Base-by-base conservation (phyloP, 2,113 vertebrate genomes). In the Hippocampus comes region DNA sequence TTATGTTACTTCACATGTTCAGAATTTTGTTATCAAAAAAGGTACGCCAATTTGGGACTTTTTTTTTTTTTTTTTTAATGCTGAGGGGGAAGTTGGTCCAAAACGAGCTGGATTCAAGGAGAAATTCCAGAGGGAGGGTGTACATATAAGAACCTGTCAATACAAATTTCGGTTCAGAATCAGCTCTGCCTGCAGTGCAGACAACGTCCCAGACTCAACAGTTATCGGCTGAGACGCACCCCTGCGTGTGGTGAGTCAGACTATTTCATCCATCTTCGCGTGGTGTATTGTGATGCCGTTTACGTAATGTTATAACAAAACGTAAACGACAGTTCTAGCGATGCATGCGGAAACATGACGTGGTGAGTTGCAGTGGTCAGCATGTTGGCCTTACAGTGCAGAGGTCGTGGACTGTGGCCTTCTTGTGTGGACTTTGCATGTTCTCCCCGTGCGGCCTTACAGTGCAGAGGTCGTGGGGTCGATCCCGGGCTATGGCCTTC, bases 231-330 rank as follows among this genome's bases (percentile, higher is more conserved):
- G 23, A 25, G 10, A 57, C 8, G 55, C 21, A 5, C 6, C 57
- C 5, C 6, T 53, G 4, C 14, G 14, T 38, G 34, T 11, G 88
- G 87, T 88, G 66, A 87, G 86, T 86, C 17, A 20, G 4, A 48
- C 2, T 8, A n/a, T 20, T 41, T 21, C 9, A 49, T 41, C 18
- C 11, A 27, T 30, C 2, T 68, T 10, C 43, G 34, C 43, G n/a
- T 64, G 20, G 18, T 43, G 41, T 64, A 42, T n/a, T 11, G 3
- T 5, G 18, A 8, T 34, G 57, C 2, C 5, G 49, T 51, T 38
- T 53, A 3, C 7, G 7, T 53, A 21, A 21, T 7, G 1, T 53
- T 53, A 59, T 27, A 51, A 20, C 5, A 51, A 12, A 14, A 46
- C 18, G 2, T 38, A 34, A 67, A 61, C 11, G 5, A 56, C 67